These are phyloP conservation scores for Acrossocheilus fasciatus DNA, from an alignment of 2,797 vertebrate genomes.

Conservation along the genomic window DNA sequence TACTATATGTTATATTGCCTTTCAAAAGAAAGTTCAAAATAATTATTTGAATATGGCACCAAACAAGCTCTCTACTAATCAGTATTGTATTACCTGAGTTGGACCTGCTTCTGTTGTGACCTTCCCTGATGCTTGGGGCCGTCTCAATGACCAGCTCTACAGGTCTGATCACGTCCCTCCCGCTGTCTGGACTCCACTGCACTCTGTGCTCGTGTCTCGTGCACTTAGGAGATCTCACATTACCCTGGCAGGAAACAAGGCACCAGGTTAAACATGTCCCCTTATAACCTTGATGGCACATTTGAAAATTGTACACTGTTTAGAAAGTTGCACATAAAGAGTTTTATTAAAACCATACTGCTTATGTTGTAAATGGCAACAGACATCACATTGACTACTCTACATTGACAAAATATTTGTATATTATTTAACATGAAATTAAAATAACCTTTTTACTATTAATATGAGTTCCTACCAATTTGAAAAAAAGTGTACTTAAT, in stretches of 20 bases:
- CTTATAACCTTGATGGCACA: not conserved
- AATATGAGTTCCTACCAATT: not conserved
- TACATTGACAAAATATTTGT: not conserved
- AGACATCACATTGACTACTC: no score
- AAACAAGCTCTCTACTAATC: not conserved
- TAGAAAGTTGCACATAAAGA: not conserved
- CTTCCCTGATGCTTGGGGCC: constrained; percentile 72
- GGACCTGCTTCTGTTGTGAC: constrained; percentile 77
- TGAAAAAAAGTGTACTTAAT: no score
- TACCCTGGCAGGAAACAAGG: constrained; percentile 75
- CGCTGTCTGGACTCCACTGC: constrained; percentile 81
- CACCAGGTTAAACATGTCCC: not conserved
- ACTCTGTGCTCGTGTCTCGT: constrained; percentile 85
- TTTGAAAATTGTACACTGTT: not conserved
- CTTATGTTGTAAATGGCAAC: not conserved
- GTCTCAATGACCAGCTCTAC: constrained; percentile 91
- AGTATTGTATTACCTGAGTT: constrained; percentile 80
- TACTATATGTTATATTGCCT: no score
- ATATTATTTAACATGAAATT: not conserved
- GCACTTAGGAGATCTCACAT: constrained; percentile 88
- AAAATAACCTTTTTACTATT: not conserved
- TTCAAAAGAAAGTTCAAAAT: not conserved
- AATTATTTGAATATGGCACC: not conserved
- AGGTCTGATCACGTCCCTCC: constrained; percentile 84
- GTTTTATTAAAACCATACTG: not conserved